A percentile compares a stretch with the other conserved stretches of the same genome.
Evolutionary conservation across 35 echinoderm and acorn worm species (phyloP).

Genomic region (Apostichopus japonicus): DNA sequence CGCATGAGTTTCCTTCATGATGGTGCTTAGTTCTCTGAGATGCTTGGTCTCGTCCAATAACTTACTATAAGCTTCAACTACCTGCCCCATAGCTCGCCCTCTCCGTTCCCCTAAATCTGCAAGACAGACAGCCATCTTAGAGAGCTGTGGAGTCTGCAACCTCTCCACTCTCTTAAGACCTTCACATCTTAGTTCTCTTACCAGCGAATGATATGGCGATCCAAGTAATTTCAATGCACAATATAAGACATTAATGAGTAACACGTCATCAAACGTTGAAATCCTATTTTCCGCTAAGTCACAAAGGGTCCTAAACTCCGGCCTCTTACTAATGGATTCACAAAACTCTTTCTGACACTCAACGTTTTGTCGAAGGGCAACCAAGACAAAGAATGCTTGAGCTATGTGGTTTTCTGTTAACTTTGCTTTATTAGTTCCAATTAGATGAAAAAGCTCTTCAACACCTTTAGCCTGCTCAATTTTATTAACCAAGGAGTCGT

Average conservation of each 20-base stretch:
- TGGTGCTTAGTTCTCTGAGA: constrained; percentile 74
- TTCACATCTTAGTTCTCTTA: constrained; percentile 69
- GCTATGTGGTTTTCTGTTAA: constrained; percentile 29
- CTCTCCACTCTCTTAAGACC: constrained; percentile 34
- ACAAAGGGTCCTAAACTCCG: constrained; percentile 67
- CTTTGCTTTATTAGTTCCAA: constrained; percentile 35
- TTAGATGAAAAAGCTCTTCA: constrained; percentile 27
- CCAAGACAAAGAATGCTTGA: constrained; percentile 24
- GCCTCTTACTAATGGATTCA: background rate
- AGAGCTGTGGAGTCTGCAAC: constrained; percentile 62
- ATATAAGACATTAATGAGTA: constrained; percentile 69
- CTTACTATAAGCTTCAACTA: constrained; percentile 41
- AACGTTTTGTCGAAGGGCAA: constrained; percentile 14
- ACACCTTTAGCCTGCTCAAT: constrained; percentile 3
- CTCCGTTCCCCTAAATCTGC: constrained; percentile 55
- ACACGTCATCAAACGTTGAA: constrained; percentile 51
- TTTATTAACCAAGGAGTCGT: background rate
- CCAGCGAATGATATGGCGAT: constrained; percentile 50
- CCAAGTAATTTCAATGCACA: constrained; percentile 61
- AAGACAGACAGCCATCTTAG: constrained; percentile 78
- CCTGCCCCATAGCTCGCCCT: constrained; percentile 53
- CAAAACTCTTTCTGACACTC: background rate
- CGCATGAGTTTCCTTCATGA: constrained; percentile 64
- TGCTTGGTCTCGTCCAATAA: constrained; percentile 56
- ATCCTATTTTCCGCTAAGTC: constrained; percentile 79